Evolutionary conservation across 2,113 vertebrate genomes (phyloP), one percentile per base, ranked within the genome.

Genomic region (Butastur rufipennis): DNA sequence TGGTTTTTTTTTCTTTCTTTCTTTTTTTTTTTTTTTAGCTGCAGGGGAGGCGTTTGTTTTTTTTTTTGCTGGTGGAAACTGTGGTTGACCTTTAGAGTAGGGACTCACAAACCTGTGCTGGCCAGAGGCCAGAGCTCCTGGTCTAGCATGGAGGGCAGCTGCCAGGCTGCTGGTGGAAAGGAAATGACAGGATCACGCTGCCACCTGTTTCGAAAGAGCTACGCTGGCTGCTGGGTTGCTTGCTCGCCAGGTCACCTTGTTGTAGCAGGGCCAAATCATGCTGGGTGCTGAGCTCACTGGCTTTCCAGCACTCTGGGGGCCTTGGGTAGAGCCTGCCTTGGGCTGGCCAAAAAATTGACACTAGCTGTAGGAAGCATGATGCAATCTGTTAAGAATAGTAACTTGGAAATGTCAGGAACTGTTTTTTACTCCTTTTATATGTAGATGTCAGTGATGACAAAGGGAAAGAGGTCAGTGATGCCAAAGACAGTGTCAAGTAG

Each of bases 131-230:
- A 90, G 86, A 87, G 71, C n/a, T 59, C 82, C n/a, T n/a, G 80
- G 15, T 94, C 26, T 50, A 68, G 77, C 23, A 36, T 5, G 11
- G 73, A 93, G 82, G 40, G 85, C 89, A 95, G 77, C 73, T 97
- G 95, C 82, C 94, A 88, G 86, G 82, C 58, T 96, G 77, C 73
- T 90, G 6, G 12, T 66, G 40, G 87, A 92, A 86, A 93, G 95
- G 96, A 97, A 98, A 93, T 97, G 67, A 96, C 91, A 89, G 9
- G 77, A 68, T 55, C 95, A 29, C 2, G 0, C 66, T 89, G 82
- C 82, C 92, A 96, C 96, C 93, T 96, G 85, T 87, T 96, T 92
- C 56, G 52, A 55, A 94, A 89, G 87, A 73, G 66, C 43, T 74
- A 12, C 3, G 0, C 13, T 36, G 55, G 58, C 61, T 65, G 59